Evolutionary conservation across 2,113 vertebrate genomes (phyloP), one percentile per base, ranked within the genome.

Genomic region (Circaetus gallicus): DNA sequence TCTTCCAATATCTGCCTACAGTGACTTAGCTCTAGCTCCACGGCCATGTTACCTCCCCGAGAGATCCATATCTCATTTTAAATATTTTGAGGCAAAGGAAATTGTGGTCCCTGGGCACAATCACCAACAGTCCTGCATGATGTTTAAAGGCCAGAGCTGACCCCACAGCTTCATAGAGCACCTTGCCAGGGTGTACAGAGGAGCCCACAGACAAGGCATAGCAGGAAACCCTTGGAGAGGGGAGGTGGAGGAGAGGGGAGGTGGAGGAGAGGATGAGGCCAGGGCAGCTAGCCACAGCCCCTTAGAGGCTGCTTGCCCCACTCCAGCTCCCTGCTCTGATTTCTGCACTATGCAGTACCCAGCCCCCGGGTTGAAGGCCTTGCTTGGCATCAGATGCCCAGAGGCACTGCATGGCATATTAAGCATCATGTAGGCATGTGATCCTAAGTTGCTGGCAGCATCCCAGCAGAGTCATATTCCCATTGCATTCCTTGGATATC

Each of bases 401-500:
- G 66, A 94, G 90, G 91, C 94, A 76, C 45, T 79, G 88, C 70
- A 82, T 66, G 83, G 82, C 90, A 93, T 97, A 96, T 93, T 96
- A 95, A 97, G 58, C 87, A 78, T 94, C 6, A 14, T 55, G 80
- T 84, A 95, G 79, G 62, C 95, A 96, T 93, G 89, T 96, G 96
- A 97, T 95, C 47, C 76, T 38, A 82, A 87, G 62, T 50, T 72
- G 5, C 84, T 97, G 96, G 96, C 96, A 96, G 63, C 79, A 92
- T 82, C 93, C 87, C 96, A 96, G 88, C 55, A 66, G 80, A 93
- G 63, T 95, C 90, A 91, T 97, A 92, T 97, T 97, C 95, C 92
- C 94, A 93, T 59, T 92, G 78, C 93, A 97, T 97, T 97, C 96
- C 73, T 96, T 97, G 96, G 97, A 97, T 95, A 43, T 97, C 87